These are phyloP conservation scores for Alentia gelatinosa DNA, from an alignment of 2,888 invertebrate species.

Conservation along the genomic window DNA sequence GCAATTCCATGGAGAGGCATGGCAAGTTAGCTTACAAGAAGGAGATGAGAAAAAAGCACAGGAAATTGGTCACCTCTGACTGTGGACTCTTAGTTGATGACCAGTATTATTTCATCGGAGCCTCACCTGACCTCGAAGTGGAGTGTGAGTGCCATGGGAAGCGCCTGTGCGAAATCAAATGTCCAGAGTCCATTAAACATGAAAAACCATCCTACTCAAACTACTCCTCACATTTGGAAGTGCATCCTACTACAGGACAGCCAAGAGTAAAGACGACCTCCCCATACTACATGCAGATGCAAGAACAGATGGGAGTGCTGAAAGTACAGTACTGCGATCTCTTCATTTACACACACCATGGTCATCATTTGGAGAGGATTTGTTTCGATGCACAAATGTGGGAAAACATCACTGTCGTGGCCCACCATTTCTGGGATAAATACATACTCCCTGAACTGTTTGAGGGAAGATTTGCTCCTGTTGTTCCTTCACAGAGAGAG, in stretches of 20 bases:
- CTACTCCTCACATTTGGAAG: neutral
- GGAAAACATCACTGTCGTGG: neutral
- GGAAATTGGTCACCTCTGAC: neutral
- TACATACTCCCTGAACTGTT: neutral
- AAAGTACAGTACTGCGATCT: neutral
- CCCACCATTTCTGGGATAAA: neutral
- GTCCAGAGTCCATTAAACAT: neutral
- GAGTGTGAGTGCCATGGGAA: neutral
- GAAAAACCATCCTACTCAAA: neutral
- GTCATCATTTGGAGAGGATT: neutral
- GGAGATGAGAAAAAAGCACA: neutral
- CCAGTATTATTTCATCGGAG: neutral
- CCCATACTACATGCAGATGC: neutral
- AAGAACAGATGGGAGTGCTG: neutral
- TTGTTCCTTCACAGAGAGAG: no score
- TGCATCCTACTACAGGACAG: no score
- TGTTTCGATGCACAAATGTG: neutral
- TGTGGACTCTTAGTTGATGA: neutral
- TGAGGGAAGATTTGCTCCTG: neutral
- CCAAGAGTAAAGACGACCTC: neutral
- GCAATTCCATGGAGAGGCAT: neutral
- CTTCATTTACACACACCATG: neutral
- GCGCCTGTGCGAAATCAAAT: neutral
- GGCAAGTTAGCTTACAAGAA: neutral
- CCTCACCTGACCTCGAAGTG: neutral